Evolutionary conservation across 2,797 vertebrate species (phyloP).

Genomic region (Channa striata): DNA sequence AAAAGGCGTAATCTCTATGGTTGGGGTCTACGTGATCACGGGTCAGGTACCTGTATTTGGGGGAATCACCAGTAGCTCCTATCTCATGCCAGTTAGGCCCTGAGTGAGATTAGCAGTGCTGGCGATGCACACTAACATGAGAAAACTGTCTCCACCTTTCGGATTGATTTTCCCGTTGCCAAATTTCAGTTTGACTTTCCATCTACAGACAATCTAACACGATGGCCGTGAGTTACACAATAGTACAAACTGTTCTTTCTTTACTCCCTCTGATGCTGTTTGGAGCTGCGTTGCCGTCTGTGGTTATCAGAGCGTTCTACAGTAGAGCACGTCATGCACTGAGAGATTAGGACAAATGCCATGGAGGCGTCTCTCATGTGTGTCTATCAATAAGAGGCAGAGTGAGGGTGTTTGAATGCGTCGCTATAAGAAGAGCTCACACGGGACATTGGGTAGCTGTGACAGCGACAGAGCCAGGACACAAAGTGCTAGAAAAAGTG

Average conservation of each 20-base stretch:
- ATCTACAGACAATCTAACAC: background rate
- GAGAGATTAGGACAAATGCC: slow-evolving; percentile 60
- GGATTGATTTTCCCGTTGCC: background rate
- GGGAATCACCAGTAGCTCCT: slow-evolving; percentile 36
- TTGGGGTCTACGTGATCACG: slow-evolving; percentile 44
- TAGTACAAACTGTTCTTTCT: slow-evolving; percentile 27
- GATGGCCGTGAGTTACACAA: slow-evolving; percentile 20
- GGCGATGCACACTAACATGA: background rate
- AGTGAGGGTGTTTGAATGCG: slow-evolving; percentile 24
- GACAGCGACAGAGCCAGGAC: slow-evolving; percentile 29
- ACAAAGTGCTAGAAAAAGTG: slow-evolving; percentile 2
- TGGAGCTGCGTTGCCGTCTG: slow-evolving; percentile 27
- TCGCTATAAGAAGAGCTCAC: slow-evolving; percentile 19
- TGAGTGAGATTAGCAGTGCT: slow-evolving; percentile 20
- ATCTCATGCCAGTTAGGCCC: slow-evolving; percentile 55
- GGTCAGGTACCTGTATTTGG: slow-evolving; percentile 27
- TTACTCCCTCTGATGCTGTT: slow-evolving; percentile 16
- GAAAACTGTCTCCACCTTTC: slow-evolving; percentile 25
- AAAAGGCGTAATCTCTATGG: slow-evolving; percentile 53
- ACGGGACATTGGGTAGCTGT: background rate
- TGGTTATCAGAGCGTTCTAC: slow-evolving; percentile 49
- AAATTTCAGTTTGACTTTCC: slow-evolving; percentile 7
- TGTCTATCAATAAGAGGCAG: slow-evolving; percentile 35
- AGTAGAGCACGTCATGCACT: slow-evolving; percentile 34
- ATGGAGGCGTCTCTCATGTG: slow-evolving; percentile 26